Base-by-base conservation (phyloP, 2,888 invertebrate species). In the Drosophila neotestacea region DNA sequence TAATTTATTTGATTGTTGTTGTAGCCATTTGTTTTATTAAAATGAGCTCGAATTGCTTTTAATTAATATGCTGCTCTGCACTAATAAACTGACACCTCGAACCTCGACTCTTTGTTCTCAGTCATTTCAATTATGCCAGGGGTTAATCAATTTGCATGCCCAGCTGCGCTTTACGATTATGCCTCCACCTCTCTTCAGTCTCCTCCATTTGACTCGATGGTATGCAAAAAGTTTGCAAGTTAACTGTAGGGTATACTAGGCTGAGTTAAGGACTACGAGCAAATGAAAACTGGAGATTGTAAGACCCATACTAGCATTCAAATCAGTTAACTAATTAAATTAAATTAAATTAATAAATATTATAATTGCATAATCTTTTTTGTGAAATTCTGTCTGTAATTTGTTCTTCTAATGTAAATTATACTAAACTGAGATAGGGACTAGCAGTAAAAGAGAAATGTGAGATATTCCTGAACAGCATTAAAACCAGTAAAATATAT, bases 91-190 rank as follows among this genome's bases (percentile, higher is more conserved):
- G 54, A 30, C 54, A 44, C 16, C 28, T 54, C 41, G 22, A 9
- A 30, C 9, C n/a, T 4, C 11, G 10, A 6, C 16, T 1, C 22
- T 30, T 41, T 60, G 28, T 16, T 44, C 28, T 54, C 44, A 7
- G 22, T 36, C 61, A 52, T 52, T 61, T 61, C 42, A 61, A 61
- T 61, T 54, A 54, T 44, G 42, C 28, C 34, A 34, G 36, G 34
- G 52, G 61, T 61, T 44, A 61, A 61, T 61, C 52, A 61, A 61
- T 61, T 61, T 42, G 11, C 10, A 56, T 44, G 44, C 44, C 16
- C 44, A 27, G n/a, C 42, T 32, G 41, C 41, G 6, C 10, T 7
- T 30, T 22, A 22, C 22, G 22, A 22, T 22, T 22, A 16, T 32
- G 6, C 13, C 3, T 27, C 2, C 1, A 4, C 32, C 10, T 10